Evolutionary conservation across 2,113 vertebrate genomes (phyloP).

Genomic region (Amazona vittata): DNA sequence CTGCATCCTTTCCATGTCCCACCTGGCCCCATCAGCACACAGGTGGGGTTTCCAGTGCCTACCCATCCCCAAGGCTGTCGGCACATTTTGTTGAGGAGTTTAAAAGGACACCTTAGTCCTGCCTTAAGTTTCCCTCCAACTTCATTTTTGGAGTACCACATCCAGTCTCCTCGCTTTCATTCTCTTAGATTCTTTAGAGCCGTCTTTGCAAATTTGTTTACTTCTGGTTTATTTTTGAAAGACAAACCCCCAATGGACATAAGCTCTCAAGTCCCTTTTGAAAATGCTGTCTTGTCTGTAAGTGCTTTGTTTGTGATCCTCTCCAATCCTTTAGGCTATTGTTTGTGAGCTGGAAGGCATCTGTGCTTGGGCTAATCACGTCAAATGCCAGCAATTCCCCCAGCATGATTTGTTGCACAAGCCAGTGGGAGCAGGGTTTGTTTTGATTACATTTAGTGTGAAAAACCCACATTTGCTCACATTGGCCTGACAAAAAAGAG

Average conservation of each 20-base stretch:
- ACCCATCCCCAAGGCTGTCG: background rate
- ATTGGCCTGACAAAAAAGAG: background rate
- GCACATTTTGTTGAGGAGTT: background rate
- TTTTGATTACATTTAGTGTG: slow-evolving; percentile 38
- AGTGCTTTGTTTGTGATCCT: slow-evolving; percentile 69
- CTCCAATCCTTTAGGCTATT: slow-evolving; percentile 65
- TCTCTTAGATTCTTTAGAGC: background rate
- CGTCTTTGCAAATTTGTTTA: slow-evolving; percentile 44
- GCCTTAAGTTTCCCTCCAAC: background rate
- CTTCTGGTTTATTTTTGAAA: slow-evolving; percentile 63
- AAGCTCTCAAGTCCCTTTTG: slow-evolving; percentile 56
- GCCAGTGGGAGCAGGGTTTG: slow-evolving; percentile 38
- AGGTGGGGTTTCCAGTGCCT: background rate
- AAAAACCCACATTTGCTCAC: slow-evolving; percentile 21
- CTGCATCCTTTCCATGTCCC: background rate
- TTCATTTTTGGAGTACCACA: background rate
- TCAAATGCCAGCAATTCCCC: slow-evolving; percentile 55
- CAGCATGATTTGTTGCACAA: slow-evolving; percentile 55
- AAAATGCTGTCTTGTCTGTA: slow-evolving; percentile 41
- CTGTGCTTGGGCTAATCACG: slow-evolving; percentile 43
- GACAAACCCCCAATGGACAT: slow-evolving; percentile 55
- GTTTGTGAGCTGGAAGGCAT: slow-evolving; percentile 63
- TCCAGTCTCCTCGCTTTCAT: background rate
- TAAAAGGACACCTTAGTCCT: background rate
- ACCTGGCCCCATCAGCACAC: background rate